Conservation (phyloP, 2,797 vertebrate species). For the Rachycentron canadum region DNA sequence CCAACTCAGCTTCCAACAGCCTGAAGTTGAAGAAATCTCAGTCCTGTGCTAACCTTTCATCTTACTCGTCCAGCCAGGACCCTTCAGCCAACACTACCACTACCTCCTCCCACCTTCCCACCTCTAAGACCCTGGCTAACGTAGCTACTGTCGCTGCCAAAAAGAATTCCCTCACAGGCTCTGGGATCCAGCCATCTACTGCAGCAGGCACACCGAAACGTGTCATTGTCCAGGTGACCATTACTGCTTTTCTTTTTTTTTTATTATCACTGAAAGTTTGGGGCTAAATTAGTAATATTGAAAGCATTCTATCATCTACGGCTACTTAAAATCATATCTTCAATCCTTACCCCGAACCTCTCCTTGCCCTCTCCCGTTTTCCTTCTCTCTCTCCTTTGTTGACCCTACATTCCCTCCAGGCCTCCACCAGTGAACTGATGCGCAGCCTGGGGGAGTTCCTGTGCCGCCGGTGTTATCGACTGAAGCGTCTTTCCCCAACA, state of each 20-base stretch:
- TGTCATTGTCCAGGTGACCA: conserved; percentile 91
- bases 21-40: conserved; percentile 96
- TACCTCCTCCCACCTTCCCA: conserved; percentile 86
- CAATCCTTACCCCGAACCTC: background rate
- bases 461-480: conserved; percentile 94
- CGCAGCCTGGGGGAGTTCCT: conserved; percentile 95
- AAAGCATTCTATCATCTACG: background rate
- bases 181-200: conserved; percentile 77
- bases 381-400: background rate
- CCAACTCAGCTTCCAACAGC: conserved; percentile 84
- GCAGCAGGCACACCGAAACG: conserved; percentile 90
- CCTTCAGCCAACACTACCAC: conserved; percentile 74
- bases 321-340: background rate
- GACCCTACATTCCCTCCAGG: conserved; percentile 61
- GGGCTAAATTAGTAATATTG: too few species aligned
- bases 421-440: conserved; percentile 95
- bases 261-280: background rate
- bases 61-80: conserved; percentile 86
- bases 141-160: conserved; percentile 81
- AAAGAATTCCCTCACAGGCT: conserved; percentile 83
- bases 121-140: conserved; percentile 87
- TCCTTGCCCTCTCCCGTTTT: background rate
- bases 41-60: conserved; percentile 93
- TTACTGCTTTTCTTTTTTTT: background rate
- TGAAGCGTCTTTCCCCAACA: conserved; percentile 93